Evolutionary conservation across 2,888 invertebrate genomes (phyloP).

Genomic region (Andrena praecox): DNA sequence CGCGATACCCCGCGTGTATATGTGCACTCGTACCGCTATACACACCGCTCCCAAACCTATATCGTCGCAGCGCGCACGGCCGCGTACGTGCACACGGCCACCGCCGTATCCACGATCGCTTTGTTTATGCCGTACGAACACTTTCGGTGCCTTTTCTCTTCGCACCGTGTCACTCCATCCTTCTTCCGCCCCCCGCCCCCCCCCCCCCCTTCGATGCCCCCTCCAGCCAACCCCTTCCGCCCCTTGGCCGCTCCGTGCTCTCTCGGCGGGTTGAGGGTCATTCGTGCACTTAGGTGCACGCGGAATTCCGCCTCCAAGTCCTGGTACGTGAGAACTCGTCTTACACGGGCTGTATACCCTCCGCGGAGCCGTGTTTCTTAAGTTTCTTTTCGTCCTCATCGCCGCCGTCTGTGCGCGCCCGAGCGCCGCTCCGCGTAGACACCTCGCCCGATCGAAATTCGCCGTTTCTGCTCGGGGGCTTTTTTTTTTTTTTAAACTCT

Average conservation of each 20-base stretch:
- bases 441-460: slow-evolving; percentile 32
- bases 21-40: slow-evolving; percentile 52
- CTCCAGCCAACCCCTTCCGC: background rate
- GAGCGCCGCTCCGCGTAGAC: background rate
- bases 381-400: slow-evolving; percentile 2
- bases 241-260: background rate
- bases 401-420: background rate
- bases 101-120: slow-evolving; percentile 63
- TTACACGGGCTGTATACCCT: slow-evolving; percentile 44
- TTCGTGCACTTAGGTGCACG: slow-evolving; percentile 73
- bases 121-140: slow-evolving; percentile 74
- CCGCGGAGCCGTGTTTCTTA: slow-evolving; percentile 5
- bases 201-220: background rate
- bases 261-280: slow-evolving; percentile 61
- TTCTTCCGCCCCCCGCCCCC: slow-evolving; percentile 16
- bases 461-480: background rate
- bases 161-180: slow-evolving; percentile 53
- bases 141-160: slow-evolving; percentile 70
- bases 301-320: slow-evolving; percentile 78
- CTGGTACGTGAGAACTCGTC: slow-evolving; percentile 74
- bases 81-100: slow-evolving; percentile 19
- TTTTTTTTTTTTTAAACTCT: background rate
- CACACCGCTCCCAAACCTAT: slow-evolving; percentile 46
- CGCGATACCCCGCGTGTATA: slow-evolving; percentile 7
- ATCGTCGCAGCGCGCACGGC: slow-evolving; percentile 15